Evolutionary conservation across 2,888 invertebrate genomes (phyloP), one percentile per base, ranked within the genome.

Genomic region (Tenthredo amoena): DNA sequence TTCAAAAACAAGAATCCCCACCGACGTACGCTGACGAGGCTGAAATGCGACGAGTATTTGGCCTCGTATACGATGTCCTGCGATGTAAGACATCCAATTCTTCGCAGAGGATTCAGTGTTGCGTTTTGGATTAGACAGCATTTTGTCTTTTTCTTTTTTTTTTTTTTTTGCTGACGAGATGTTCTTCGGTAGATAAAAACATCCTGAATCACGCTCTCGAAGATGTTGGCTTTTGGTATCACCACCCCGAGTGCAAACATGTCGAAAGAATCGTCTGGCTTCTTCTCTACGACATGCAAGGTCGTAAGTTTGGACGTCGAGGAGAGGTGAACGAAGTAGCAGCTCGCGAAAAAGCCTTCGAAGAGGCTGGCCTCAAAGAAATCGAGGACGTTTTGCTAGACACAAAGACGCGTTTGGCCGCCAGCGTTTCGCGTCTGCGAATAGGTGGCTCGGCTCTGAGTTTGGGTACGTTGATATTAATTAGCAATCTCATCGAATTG

Each of bases 391-490:
- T 95, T 1, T 93, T 97, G 15, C 96, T 97, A 96, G 92, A 94
- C 10, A 95, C 95, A 88, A 95, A 96, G 84, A 95, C 96, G 0
- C 95, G 96, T 87, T 94, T 98, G 55, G 97, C 97, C 0, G 98
- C 98, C 0, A 96, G 97, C 0, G 95, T 98, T 68, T 96, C 97
- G 0, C 95, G 97, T 87, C 95, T 97, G 87, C 94, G 97, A 18
- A 97, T 98, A 40, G 95, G 96, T 89, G 96, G 96, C 89, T 96
- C 96, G 76, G 97, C 97, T 0, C 95, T 96, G 47, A 94, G 93
- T 92, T 94, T 96, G 90, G 94, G 94, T 93, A 86, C 86, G 79
- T 55, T 50, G 10, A 10, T 26, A 62, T 15, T 3, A n/a, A 21
- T 10, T 15, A 47, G 15, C 18, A 76, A 47, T 76, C 26, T 76